Base-by-base conservation (phyloP, 2,888 invertebrate species). In the Euspilapteryx auroguttella region DNA sequence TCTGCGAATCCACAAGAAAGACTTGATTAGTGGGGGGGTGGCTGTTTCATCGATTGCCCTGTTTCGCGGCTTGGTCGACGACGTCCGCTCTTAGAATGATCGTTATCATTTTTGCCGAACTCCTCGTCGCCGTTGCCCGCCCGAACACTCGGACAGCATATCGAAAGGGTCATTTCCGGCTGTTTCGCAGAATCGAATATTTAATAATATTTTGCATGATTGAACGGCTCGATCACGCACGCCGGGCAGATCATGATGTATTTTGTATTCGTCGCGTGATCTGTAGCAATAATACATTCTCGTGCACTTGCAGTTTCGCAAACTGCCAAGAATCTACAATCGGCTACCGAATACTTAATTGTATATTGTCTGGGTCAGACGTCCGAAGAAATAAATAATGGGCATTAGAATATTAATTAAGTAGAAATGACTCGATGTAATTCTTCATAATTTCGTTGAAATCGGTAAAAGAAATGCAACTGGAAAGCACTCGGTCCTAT, bases 221-320 rank as follows among this genome's bases (percentile, higher is more conserved):
- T 41, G 39, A 20, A 8, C 13, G n/a, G 12, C n/a, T 12, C 13
- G 22, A 28, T 28, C 28, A 28, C 28, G 28, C 8, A n/a, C 14
- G 10, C 11, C 8, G n/a, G 9, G n/a, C 27, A 27, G 21, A 6
- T 12, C 10, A 6, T 13, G 21, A 14, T 21, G 21, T 21, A 4
- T 13, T 73, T 64, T 59, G 53, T 59, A 75, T 71, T 57, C 73
- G 45, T 57, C 55, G 56, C 59, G 57, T 56, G 58, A 50, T 52
- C 43, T 34, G 34, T 36, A 40, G 47, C 57, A 51, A 65, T 69
- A 62, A 69, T 68, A 66, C 56, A 73, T 71, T 64, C 71, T 58
- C 61, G 59, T 69, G 69, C 71, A 73, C 68, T 73, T 71, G 69
- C 71, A 71, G 55, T 68, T 69, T 73, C 59, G 55, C 57, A 62